Base-by-base conservation (phyloP, 2,888 invertebrate genomes). In the Scaptomyza flava region DNA sequence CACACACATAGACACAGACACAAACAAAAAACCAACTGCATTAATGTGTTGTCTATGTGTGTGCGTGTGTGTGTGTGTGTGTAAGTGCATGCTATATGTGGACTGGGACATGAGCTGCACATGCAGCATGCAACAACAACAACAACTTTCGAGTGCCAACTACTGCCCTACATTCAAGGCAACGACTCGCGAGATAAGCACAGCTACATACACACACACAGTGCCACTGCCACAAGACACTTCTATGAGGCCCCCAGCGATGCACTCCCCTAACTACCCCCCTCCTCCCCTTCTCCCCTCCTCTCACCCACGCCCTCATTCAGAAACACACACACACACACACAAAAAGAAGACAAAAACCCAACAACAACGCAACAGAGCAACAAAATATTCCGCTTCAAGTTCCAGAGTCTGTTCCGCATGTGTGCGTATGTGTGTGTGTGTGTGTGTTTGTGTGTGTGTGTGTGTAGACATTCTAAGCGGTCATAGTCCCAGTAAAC, bases 401-500 rank as follows among this genome's bases (percentile, higher is more conserved):
- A 81, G 79, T 81, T 81, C 83, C 83, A 85, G 77, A 82, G 80
- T 85, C 72, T 72, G 77, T 78, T 81, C 81, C 81, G 71, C 67
- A 64, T 67, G 45, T 64, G 61, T 59, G 45, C 59, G 38, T 59
- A 47, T 62, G 51, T 54, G 38, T 67, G 54, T 66, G 63, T 65
- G 56, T 43, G 43, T 48, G 43, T 45, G 42, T 46, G 56, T 59
- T 59, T 53, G 58, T 45, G 31, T 43, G 53, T 59, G 36, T 58
- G 36, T 58, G 53, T 72, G 73, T 79, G 83, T 81, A 87, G 87
- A 81, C 87, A 82, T 85, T 85, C 83, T 87, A 85, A 85, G 79
- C 87, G 85, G 85, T 85, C 87, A 85, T 87, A 85, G 85, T 87
- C 87, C 85, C 87, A 85, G 87, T 85, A 85, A 85, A 85, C 85